These are phyloP conservation scores for Glyptemys insculpta DNA, from an alignment of 2,797 vertebrate species.

Conservation along the genomic window DNA sequence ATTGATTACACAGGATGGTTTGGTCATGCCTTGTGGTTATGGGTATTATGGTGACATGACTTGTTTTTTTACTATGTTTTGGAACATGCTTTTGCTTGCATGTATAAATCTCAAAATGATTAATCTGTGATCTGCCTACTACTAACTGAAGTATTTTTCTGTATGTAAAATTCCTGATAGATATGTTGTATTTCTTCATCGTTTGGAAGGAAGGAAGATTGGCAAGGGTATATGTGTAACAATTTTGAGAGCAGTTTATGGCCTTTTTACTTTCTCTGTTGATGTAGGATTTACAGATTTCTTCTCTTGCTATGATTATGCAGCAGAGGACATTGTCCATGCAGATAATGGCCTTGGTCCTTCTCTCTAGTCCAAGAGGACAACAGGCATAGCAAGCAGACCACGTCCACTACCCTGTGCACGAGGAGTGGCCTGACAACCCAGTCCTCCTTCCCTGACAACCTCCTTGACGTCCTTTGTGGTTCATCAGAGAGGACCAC, in stretches of 20 bases:
- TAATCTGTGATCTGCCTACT: neutral
- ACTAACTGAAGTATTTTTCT: neutral
- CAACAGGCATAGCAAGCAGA: neutral
- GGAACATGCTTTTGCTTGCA: neutral
- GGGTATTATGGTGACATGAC: neutral
- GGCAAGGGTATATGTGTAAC: neutral
- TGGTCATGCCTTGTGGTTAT: neutral
- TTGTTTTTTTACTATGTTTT: neutral
- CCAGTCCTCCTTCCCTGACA: neutral
- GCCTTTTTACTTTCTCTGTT: neutral
- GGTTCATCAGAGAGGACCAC: neutral
- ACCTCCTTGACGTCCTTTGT: neutral
- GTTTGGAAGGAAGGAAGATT: neutral
- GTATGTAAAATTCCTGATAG: neutral
- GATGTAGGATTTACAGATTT: neutral
- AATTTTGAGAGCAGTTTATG: neutral
- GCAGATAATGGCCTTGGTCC: neutral
- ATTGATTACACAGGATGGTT: neutral
- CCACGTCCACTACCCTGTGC: neutral
- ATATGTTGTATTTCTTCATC: neutral
- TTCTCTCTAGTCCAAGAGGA: neutral
- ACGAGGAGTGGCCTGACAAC: neutral
- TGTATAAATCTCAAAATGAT: neutral
- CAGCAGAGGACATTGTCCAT: neutral
- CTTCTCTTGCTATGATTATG: neutral